These are phyloP conservation scores for Xestia rhomboidea DNA, from an alignment of 2,888 invertebrate species.

Conservation along the genomic window DNA sequence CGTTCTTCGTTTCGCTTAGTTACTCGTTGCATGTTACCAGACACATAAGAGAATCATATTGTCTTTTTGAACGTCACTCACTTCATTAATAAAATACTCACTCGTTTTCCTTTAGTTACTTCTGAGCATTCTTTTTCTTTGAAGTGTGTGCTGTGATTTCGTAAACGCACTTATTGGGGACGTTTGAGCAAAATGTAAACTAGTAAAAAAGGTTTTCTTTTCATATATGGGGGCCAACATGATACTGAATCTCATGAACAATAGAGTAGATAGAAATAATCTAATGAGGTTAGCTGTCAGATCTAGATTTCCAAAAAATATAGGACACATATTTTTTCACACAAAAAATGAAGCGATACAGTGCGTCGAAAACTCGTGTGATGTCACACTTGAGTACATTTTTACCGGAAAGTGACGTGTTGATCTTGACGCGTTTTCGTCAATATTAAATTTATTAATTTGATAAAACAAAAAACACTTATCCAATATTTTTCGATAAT, in stretches of 20 bases:
- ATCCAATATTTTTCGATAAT: no score
- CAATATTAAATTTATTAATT: no score
- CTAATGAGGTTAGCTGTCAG: no score
- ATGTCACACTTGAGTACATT: no score
- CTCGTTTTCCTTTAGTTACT: constrained; percentile 31
- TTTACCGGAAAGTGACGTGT: no score
- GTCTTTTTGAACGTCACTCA: constrained; percentile 44
- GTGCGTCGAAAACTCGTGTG: no score
- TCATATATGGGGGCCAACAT: constrained; percentile 37
- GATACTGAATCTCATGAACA: constrained; percentile 22
- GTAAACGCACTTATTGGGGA: constrained; percentile 30
- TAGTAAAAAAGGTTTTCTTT: constrained; percentile 48
- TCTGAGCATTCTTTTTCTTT: constrained; percentile 38
- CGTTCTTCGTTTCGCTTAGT: constrained; percentile 31
- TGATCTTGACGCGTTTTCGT: no score
- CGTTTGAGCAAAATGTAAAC: constrained; percentile 44
- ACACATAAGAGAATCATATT: constrained; percentile 47
- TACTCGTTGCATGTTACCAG: constrained; percentile 41
- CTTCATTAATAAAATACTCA: constrained; percentile 55
- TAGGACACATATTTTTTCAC: no score
- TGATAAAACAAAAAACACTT: no score
- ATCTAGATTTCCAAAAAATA: no score
- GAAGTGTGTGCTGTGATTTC: constrained; percentile 51
- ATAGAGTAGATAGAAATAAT: no score
- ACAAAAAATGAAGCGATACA: no score